Evolutionary conservation across 2,113 vertebrate genomes (phyloP).

Genomic region (Psephotus haematonotus): DNA sequence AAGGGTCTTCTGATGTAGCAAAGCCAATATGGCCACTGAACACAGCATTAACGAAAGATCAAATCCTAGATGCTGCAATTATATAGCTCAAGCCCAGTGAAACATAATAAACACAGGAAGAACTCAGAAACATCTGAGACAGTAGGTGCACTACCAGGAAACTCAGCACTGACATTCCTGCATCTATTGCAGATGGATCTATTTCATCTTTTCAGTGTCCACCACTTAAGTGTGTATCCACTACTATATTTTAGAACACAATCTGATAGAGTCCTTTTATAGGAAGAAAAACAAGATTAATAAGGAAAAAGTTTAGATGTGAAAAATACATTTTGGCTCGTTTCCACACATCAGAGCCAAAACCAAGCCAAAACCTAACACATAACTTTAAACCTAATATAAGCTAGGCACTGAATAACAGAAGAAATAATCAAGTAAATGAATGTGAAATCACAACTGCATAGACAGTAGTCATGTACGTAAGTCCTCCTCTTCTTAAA

Average conservation of each 20-base stretch:
- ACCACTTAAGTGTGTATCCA: background rate
- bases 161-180: background rate
- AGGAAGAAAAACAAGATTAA: background rate
- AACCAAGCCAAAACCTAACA: background rate
- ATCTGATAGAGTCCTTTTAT: background rate
- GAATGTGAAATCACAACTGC: background rate
- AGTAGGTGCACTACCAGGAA: background rate
- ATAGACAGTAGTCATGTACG: rapidly evolving
- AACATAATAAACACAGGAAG: background rate
- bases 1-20: background rate
- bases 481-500: background rate
- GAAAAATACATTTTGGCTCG: background rate
- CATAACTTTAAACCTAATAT: background rate
- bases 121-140: background rate
- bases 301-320: background rate
- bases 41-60: background rate
- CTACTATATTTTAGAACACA: background rate
- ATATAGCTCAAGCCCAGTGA: background rate
- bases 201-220: background rate
- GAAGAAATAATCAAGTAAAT: background rate
- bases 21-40: background rate
- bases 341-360: background rate
- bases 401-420: background rate
- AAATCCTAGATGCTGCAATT: background rate
- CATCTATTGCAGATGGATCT: background rate